Base-by-base conservation (phyloP, 2,113 vertebrate species). In the Lethenteron reissneri region DNA sequence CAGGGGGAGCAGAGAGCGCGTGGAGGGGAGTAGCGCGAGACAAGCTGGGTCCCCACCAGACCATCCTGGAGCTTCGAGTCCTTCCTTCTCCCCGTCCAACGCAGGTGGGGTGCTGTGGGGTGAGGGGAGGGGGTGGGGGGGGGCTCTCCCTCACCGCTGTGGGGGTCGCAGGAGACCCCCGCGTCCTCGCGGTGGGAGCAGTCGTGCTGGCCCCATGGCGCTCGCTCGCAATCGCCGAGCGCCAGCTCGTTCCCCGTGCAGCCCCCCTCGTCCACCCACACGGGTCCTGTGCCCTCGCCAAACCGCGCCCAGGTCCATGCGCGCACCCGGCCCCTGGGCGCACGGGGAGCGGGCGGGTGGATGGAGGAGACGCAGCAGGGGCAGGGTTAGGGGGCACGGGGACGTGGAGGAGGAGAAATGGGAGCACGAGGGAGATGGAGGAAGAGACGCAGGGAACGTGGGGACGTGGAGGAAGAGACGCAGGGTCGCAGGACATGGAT, bases 151-250 rank as follows among this genome's bases (percentile, higher is more conserved):
- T 41, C 41, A 41, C 41, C 41, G 41, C 41, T 41, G 41, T 41
- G 41, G 41, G 64, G 79, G 74, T 86, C 85, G 70, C 94, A 97
- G 56, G 79, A 71, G 9, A 97, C 75, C 21, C 79, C 83, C 68
- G 95, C 82, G 3, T 95, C 90, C 75, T 96, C 87, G 11, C 78
- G 76, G 62, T 92, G 91, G 74, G 77, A 86, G 78, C 94, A 97
- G 81, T 92, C 86, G 1, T 95, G 88, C 70, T 75, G 80, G 60
- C 87, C 83, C 92, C 94, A 94, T 57, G 84, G 85, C 69, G 78
- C 78, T 74, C 75, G 80, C 41, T 80, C 81, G 72, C 94, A 97
- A 41, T 87, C 83, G 59, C 83, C 72, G 2, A 97, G 75, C 56
- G 82, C 77, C 2, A 82, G 77, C 75, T 97, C 94, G 77, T 84